Conservation (phyloP, 2,888 invertebrate genomes). For the Drosophila pseudotalamancana region DNA sequence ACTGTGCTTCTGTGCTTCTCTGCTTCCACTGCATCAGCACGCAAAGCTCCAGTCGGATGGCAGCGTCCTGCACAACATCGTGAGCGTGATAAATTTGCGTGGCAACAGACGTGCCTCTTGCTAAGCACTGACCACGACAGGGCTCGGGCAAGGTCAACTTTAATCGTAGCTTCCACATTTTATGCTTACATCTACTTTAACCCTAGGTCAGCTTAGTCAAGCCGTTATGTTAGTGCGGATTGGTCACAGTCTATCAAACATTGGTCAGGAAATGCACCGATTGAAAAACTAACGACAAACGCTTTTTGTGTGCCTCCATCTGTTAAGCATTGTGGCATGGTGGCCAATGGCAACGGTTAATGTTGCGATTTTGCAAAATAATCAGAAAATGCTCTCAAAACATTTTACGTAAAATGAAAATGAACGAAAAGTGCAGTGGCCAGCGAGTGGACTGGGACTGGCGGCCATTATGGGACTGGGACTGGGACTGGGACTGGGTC, state of each 20-base stretch:
- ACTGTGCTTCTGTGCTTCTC: conserved; percentile 2
- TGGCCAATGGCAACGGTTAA: conserved; percentile 49
- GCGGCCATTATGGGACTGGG: background rate
- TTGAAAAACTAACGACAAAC: conserved; percentile 41
- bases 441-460: background rate
- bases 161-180: conserved; percentile 77
- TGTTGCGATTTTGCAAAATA: conserved; percentile 75
- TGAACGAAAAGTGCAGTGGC: conserved; percentile 43
- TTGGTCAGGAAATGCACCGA: conserved; percentile 23
- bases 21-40: conserved; percentile 81
- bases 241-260: background rate
- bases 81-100: conserved; percentile 96
- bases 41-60: conserved; percentile 94
- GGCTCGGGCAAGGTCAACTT: too few relatives aligned
- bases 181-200: background rate
- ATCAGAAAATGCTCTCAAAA: conserved; percentile 72
- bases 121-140: conserved; percentile 96
- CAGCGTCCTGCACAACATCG: conserved; percentile 94
- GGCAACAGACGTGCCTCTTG: conserved; percentile 94
- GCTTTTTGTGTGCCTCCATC: conserved; percentile 13
- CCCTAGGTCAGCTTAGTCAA: background rate
- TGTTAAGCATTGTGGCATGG: background rate
- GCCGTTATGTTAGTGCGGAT: background rate
- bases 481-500: conserved; percentile 9
- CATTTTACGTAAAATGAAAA: conserved; percentile 67